Evolutionary conservation across 2,888 invertebrate species (phyloP).

Genomic region (Heliconius erato): DNA sequence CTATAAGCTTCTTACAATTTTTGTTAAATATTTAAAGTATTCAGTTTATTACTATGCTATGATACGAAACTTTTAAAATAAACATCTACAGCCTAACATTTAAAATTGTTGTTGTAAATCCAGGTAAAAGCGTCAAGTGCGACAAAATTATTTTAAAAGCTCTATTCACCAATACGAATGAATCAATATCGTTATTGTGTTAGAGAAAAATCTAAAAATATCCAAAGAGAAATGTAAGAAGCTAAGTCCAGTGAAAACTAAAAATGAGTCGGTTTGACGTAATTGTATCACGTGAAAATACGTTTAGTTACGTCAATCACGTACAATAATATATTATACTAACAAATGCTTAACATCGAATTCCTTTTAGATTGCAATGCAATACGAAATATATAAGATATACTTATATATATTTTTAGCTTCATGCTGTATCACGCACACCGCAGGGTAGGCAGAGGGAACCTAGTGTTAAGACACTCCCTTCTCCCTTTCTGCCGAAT

Average conservation of each 20-base stretch:
- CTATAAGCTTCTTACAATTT: too few species aligned
- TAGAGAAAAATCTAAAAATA: not conserved
- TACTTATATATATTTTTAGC: not conserved
- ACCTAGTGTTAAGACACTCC: too few species aligned
- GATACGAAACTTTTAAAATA: too few species aligned
- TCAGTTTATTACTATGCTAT: too few species aligned
- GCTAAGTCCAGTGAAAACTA: slow-evolving; percentile 29
- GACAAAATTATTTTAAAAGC: not conserved
- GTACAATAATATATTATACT: not conserved
- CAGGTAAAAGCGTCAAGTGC: too few species aligned
- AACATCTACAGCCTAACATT: too few species aligned
- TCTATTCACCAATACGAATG: not conserved
- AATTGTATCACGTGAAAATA: slow-evolving; percentile 27
- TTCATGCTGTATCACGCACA: too few species aligned
- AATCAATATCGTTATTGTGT: not conserved
- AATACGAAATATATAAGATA: not conserved
- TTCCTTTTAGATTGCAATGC: not conserved
- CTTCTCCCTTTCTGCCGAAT: too few species aligned
- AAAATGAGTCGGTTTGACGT: slow-evolving; percentile 29
- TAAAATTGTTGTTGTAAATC: too few species aligned
- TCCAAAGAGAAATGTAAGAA: not conserved
- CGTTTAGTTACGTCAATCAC: slow-evolving; percentile 30
- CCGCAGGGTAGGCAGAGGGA: too few species aligned
- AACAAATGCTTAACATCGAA: slow-evolving; percentile 4
- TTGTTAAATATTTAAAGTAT: too few species aligned